Conservation (phyloP, 2,797 vertebrate species). For the Cuniculus paca region DNA sequence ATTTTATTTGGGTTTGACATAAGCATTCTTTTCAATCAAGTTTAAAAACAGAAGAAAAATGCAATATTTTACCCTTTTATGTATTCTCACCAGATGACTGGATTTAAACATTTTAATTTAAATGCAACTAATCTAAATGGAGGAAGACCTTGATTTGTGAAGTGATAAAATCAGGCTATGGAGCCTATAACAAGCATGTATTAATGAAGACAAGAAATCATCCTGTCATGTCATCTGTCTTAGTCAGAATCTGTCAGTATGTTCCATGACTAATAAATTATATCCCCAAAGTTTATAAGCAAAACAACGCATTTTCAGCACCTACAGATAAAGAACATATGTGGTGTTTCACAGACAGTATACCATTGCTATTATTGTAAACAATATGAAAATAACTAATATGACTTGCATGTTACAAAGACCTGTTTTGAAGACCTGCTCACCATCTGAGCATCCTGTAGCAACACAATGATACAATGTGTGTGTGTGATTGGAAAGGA, state of each 20-base stretch:
- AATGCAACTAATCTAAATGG: conserved; percentile 41
- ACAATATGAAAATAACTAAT: not conserved
- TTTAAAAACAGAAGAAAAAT: conserved; percentile 67
- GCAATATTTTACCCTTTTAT: not conserved
- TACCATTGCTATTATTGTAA: not conserved
- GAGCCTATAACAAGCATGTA: conserved; percentile 32
- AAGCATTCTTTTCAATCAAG: conserved; percentile 53
- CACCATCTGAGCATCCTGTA: not conserved
- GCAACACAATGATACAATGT: not conserved
- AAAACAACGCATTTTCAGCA: not conserved
- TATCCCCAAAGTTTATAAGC: not conserved
- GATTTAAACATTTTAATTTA: not conserved
- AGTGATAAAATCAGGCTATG: not conserved
- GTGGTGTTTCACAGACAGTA: not conserved
- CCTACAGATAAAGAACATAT: not conserved
- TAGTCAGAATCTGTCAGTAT: conserved; percentile 51
- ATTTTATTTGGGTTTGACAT: conserved; percentile 65
- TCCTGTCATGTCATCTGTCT: conserved; percentile 37
- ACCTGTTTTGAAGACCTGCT: not conserved
- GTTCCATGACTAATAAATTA: conserved; percentile 29
- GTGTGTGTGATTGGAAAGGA: not conserved
- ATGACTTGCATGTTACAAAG: not conserved
- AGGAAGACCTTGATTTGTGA: not conserved
- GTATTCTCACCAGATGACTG: not conserved
- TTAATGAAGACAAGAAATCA: conserved; percentile 64